These are phyloP conservation scores for Drosophila nr. perissopoda DNA, from an alignment of 2,888 invertebrate genomes.

Conservation along the genomic window DNA sequence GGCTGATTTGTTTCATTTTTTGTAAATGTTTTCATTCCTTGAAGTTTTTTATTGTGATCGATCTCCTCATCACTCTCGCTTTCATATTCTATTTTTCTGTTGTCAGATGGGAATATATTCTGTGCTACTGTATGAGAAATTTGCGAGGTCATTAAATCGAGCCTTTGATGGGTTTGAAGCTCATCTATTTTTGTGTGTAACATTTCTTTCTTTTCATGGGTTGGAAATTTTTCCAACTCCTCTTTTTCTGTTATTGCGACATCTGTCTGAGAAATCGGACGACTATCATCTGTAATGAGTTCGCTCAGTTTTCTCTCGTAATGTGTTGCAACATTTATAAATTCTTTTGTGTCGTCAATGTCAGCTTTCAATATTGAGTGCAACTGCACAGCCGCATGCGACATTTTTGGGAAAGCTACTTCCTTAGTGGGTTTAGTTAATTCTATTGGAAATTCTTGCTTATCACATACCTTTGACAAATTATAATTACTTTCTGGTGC, in stretches of 20 bases:
- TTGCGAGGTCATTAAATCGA: conserved; percentile 4
- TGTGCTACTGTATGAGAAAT: background rate
- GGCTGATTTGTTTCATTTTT: background rate
- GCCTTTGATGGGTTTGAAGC: conserved; percentile 10
- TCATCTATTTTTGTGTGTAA: background rate
- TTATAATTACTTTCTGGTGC: conserved; percentile 31
- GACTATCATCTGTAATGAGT: conserved; percentile 29
- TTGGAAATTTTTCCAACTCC: conserved; percentile 54
- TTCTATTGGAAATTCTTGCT: conserved; percentile 65
- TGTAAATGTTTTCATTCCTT: conserved; percentile 31
- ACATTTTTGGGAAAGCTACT: conserved; percentile 58
- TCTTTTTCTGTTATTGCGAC: background rate
- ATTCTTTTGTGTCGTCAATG: conserved; percentile 56
- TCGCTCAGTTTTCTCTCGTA: conserved; percentile 54
- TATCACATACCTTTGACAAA: conserved; percentile 61
- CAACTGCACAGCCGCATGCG: conserved; percentile 48
- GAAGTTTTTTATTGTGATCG: conserved; percentile 16
- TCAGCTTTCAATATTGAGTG: conserved; percentile 57
- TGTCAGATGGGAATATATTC: conserved; percentile 50
- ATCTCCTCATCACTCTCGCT: conserved; percentile 70
- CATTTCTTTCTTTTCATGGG: conserved; percentile 7
- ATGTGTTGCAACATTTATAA: conserved; percentile 44
- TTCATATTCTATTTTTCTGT: conserved; percentile 18
- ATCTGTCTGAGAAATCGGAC: conserved; percentile 9
- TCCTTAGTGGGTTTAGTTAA: conserved; percentile 22